Evolutionary conservation across 1,140 invertebrate species (phyloP).

Genomic region (Tetramorium alpestre): DNA sequence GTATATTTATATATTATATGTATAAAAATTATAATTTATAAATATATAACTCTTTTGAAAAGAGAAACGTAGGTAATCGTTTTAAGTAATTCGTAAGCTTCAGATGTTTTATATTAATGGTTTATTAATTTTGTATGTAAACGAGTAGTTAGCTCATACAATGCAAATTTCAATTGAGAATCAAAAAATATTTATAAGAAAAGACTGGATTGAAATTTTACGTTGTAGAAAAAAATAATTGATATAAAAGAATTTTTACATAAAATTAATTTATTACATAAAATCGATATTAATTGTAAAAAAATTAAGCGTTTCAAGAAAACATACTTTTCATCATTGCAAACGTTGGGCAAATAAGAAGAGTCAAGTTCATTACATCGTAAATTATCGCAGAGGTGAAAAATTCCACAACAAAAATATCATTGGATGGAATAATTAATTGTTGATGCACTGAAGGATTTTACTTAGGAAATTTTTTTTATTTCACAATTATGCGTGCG

Average conservation of each 20-base stretch:
- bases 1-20: not conserved
- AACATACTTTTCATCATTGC: not conserved
- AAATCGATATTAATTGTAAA: slow-evolving; percentile 38
- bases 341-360: not conserved
- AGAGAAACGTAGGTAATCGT: not conserved
- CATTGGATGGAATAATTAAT: not conserved
- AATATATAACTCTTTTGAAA: not conserved
- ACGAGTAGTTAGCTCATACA: not conserved
- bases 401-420: slow-evolving; percentile 2
- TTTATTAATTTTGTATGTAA: not conserved
- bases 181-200: slow-evolving; percentile 4
- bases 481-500: too few species aligned
- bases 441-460: not conserved
- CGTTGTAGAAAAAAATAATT: not conserved
- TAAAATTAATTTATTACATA: slow-evolving; percentile 82
- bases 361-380: not conserved
- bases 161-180: not conserved
- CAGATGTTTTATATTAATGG: not conserved
- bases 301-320: not conserved
- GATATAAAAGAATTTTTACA: not conserved
- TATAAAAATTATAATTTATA: not conserved
- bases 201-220: not conserved
- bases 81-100: not conserved
- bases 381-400: not conserved
- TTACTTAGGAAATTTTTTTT: not conserved